Percentiles rank a stretch among this genome's conserved stretches.
These are phyloP conservation scores for Cherax quadricarinatus DNA, from an alignment of 1,140 invertebrate species.

Conservation along the genomic window DNA sequence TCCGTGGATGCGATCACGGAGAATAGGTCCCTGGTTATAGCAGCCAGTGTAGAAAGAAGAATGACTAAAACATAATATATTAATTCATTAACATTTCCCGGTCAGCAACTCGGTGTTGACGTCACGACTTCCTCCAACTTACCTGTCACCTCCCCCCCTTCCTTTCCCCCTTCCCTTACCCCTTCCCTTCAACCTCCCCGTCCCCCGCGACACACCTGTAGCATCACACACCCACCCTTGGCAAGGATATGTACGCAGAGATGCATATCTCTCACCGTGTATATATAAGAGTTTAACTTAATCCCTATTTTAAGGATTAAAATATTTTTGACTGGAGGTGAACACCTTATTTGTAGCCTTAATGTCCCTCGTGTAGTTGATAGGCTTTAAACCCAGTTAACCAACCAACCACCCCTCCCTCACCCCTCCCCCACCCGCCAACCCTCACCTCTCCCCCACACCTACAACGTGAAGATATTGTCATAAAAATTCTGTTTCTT, in stretches of 20 bases:
- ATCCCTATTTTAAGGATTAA: no score
- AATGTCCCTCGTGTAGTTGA: no score
- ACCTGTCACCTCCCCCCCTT: neutral
- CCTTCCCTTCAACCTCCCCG: no score
- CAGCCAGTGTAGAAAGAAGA: no score
- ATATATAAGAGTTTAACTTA: no score
- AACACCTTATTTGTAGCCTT: no score
- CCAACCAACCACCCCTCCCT: neutral
- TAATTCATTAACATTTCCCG: neutral
- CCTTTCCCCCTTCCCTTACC: neutral
- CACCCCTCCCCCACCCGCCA: neutral
- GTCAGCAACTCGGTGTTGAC: neutral
- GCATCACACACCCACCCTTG: neutral
- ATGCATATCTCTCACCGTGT: no score
- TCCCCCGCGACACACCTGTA: neutral
- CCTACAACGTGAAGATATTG: no score
- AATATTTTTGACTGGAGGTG: no score
- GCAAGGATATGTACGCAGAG: no score
- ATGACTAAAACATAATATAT: neutral
- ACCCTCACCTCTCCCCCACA: neutral
- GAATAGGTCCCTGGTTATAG: neutral
- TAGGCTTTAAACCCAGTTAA: no score
- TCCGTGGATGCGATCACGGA: neutral
- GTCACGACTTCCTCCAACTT: slow-evolving; percentile 19
- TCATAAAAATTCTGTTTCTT: no score